These are phyloP conservation scores for Bubalus kerabau DNA, from an alignment of 2,113 vertebrate genomes.

Conservation along the genomic window DNA sequence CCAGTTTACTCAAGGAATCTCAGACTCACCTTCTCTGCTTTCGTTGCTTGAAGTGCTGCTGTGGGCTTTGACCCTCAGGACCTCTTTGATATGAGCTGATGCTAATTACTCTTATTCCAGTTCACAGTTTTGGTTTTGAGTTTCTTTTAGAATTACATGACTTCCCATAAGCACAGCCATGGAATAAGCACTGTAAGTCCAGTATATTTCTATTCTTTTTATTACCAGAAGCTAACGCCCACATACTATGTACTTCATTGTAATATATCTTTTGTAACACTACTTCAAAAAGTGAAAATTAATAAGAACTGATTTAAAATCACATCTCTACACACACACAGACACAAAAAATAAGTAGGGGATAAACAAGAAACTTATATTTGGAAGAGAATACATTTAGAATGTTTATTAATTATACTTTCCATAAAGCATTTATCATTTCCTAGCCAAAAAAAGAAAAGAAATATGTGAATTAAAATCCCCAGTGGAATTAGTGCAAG, in stretches of 20 bases:
- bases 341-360: not conserved
- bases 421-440: not conserved
- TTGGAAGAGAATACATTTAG: not conserved
- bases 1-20: not conserved
- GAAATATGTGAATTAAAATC: conserved; percentile 24
- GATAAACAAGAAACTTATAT: not conserved
- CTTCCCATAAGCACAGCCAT: not conserved
- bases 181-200: not conserved
- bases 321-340: not conserved
- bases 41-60: not conserved
- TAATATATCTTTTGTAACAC: not conserved
- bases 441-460: not conserved
- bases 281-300: not conserved
- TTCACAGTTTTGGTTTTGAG: not conserved
- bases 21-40: not conserved
- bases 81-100: not conserved
- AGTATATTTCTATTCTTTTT: not conserved
- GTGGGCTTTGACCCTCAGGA: not conserved
- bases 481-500: not conserved
- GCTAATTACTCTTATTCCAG: not conserved
- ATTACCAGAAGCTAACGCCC: not conserved
- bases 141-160: not conserved
- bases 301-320: not conserved
- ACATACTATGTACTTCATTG: not conserved
- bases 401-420: not conserved